These are phyloP conservation scores for Daboia siamensis DNA, from an alignment of 2,113 vertebrate genomes.

Conservation along the genomic window DNA sequence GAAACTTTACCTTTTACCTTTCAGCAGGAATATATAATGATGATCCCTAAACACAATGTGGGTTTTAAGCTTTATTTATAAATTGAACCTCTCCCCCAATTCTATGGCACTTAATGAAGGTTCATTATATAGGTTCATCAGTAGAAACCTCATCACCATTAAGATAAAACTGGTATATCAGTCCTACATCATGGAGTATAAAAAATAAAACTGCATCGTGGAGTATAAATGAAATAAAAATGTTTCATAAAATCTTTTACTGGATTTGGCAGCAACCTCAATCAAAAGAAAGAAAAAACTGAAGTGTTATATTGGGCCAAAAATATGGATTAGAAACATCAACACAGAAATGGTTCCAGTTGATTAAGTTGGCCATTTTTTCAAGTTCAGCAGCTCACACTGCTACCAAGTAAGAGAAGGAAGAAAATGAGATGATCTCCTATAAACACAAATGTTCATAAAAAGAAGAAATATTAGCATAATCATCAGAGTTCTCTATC, in stretches of 20 bases:
- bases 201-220: background rate
- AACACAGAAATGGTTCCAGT: constrained; percentile 6
- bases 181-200: constrained; percentile 2
- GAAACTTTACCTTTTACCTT: too few relatives aligned
- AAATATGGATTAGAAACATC: background rate
- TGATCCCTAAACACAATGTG: background rate
- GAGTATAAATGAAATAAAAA: constrained; percentile 3
- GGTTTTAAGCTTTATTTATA: background rate
- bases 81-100: background rate
- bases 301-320: background rate
- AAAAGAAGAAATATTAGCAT: background rate
- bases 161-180: background rate
- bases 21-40: background rate
- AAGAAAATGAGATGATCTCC: background rate
- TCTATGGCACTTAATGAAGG: background rate
- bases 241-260: background rate
- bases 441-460: background rate
- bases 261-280: background rate
- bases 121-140: background rate
- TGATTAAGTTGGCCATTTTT: background rate
- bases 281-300: background rate
- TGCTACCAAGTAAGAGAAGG: background rate
- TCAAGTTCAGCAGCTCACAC: rapidly evolving
- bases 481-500: background rate
- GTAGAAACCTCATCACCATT: background rate